phyloP scores from a whole-genome alignment of 2,113 vertebrate genomes.

The Salminus brasiliensis region DNA sequence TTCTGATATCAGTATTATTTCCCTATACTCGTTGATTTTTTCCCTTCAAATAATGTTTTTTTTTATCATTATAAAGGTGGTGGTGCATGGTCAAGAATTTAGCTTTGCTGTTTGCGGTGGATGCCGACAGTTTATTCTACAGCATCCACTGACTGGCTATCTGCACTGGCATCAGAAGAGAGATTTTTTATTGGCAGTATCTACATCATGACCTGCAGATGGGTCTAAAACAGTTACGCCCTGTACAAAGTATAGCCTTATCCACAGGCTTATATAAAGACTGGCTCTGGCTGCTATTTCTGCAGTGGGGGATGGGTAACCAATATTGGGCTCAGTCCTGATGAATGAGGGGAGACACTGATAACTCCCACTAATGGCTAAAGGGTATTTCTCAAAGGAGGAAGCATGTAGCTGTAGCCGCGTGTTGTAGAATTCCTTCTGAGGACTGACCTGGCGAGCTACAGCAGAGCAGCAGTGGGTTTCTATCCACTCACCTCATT shows the following conservation, averaged over 20 bases:
- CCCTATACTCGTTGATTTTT: no score
- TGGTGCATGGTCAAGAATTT: background rate
- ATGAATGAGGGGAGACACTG: conserved; percentile 30
- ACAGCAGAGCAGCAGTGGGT: background rate
- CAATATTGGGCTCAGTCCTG: conserved; percentile 28
- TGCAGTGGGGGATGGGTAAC: conserved; percentile 5
- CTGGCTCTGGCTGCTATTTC: background rate
- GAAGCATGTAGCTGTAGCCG: background rate
- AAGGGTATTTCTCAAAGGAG: conserved; percentile 34
- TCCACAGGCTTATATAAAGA: background rate
- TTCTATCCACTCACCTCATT: background rate
- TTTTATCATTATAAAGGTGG: no score
- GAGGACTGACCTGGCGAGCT: background rate
- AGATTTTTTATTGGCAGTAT: background rate
- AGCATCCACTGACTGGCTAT: background rate
- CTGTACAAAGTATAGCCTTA: background rate
- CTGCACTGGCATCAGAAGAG: background rate
- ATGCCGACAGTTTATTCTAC: no score
- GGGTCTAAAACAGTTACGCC: no score
- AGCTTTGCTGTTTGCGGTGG: no score
- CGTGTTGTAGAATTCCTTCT: background rate
- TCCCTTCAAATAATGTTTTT: no score
- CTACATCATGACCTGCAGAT: background rate
- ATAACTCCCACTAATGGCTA: conserved; percentile 15
- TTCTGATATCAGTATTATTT: no score